phyloP scores from a whole-genome alignment of 2,888 invertebrate species.

The Drosophila ochracea region DNA sequence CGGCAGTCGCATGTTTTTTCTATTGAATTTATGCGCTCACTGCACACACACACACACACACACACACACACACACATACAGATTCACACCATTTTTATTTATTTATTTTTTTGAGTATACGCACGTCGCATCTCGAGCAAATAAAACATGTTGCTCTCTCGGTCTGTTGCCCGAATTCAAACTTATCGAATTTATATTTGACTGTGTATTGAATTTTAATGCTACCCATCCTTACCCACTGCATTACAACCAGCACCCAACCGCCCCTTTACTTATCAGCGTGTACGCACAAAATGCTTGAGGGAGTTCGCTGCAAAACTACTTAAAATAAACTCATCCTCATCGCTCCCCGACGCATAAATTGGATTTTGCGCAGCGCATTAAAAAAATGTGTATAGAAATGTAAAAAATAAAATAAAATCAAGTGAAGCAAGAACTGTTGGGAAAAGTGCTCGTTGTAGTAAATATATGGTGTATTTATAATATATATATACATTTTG shows the following conservation, averaged over 20 bases:
- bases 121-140: conserved; percentile 62
- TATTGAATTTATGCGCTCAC: conserved; percentile 71
- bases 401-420: conserved; percentile 12
- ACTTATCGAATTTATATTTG: conserved; percentile 79
- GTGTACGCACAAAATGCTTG: conserved; percentile 59
- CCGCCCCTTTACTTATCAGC: conserved; percentile 25
- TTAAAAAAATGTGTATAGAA: conserved; percentile 25
- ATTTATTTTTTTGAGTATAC: conserved; percentile 20
- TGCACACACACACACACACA: conserved; percentile 30
- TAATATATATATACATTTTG: conserved; percentile 43
- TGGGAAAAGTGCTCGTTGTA: conserved; percentile 29
- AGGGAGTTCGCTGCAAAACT: conserved; percentile 69
- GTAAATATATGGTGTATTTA: conserved; percentile 29
- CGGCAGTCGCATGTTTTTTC: conserved; percentile 63
- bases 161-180: conserved; percentile 66
- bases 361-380: conserved; percentile 66
- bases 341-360: conserved; percentile 37
- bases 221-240: conserved; percentile 23
- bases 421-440: conserved; percentile 11
- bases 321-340: conserved; percentile 75
- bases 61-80: conserved; percentile 13
- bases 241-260: neutral
- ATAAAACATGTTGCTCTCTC: conserved; percentile 76
- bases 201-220: conserved; percentile 79
- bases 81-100: conserved; percentile 14